These are phyloP conservation scores for Cynodonichthys magdalenae DNA, from an alignment of 2,797 vertebrate genomes.

Conservation along the genomic window DNA sequence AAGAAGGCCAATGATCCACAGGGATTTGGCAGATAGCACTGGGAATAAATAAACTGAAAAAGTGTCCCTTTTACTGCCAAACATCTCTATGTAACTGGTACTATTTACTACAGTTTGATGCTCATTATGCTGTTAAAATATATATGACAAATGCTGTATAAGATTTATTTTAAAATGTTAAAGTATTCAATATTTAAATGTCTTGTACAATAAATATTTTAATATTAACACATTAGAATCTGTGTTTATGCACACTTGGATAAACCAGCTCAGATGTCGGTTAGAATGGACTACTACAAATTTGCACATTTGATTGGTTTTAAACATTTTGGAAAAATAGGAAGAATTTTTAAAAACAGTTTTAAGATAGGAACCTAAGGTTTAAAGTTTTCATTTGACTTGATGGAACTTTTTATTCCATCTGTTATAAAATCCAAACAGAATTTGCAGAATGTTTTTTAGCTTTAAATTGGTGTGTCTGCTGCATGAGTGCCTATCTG, in stretches of 20 bases:
- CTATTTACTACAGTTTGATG: slow-evolving; percentile 44
- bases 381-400: too few species aligned
- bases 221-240: slow-evolving; percentile 26
- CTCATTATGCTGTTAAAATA: slow-evolving; percentile 34
- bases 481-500: too few species aligned
- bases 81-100: slow-evolving; percentile 60
- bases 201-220: slow-evolving; percentile 65
- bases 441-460: too few species aligned
- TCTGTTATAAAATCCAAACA: too few species aligned
- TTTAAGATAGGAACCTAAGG: too few species aligned
- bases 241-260: neutral
- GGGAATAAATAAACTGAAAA: slow-evolving; percentile 21
- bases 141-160: slow-evolving; percentile 28
- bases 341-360: too few species aligned
- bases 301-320: too few species aligned
- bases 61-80: slow-evolving; percentile 28
- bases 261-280: neutral
- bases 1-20: slow-evolving; percentile 75
- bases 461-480: too few species aligned
- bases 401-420: too few species aligned
- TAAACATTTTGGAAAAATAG: too few species aligned
- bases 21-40: slow-evolving; percentile 80
- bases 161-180: slow-evolving; percentile 20
- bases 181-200: slow-evolving; percentile 64
- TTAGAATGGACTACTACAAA: too few species aligned